Evolutionary conservation across 2,797 vertebrate genomes (phyloP).

Genomic region (Poecile montanus): DNA sequence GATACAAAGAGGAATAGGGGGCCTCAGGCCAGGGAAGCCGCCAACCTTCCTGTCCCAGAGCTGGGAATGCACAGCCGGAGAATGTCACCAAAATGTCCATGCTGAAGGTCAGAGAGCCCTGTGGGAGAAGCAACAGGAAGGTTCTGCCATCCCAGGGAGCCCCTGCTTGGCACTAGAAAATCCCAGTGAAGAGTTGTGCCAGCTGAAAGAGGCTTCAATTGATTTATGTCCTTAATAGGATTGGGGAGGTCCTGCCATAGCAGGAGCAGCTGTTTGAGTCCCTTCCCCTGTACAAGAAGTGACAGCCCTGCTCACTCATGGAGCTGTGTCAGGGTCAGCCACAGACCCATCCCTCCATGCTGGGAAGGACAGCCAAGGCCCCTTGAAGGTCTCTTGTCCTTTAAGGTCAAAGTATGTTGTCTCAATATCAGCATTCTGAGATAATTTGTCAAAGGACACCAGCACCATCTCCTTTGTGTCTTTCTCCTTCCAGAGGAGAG

Average conservation of each 20-base stretch:
- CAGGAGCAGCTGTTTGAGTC: neutral
- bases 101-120: neutral
- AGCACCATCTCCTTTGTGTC: accelerated
- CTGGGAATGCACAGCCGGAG: neutral
- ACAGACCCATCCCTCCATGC: accelerated
- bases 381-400: neutral
- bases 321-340: neutral
- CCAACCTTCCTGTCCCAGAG: neutral
- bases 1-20: neutral
- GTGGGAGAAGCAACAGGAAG: neutral
- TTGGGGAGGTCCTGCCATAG: neutral
- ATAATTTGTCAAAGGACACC: neutral
- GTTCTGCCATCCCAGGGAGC: neutral
- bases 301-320: neutral
- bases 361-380: neutral
- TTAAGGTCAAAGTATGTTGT: accelerated
- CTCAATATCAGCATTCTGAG: neutral
- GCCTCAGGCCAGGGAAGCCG: neutral
- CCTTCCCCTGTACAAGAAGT: neutral
- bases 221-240: neutral
- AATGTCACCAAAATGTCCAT: neutral
- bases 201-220: neutral
- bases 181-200: neutral
- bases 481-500: neutral
- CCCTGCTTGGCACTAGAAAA: neutral